These are phyloP conservation scores for Melitaea athalia DNA, from an alignment of 2,888 invertebrate species.

Conservation along the genomic window DNA sequence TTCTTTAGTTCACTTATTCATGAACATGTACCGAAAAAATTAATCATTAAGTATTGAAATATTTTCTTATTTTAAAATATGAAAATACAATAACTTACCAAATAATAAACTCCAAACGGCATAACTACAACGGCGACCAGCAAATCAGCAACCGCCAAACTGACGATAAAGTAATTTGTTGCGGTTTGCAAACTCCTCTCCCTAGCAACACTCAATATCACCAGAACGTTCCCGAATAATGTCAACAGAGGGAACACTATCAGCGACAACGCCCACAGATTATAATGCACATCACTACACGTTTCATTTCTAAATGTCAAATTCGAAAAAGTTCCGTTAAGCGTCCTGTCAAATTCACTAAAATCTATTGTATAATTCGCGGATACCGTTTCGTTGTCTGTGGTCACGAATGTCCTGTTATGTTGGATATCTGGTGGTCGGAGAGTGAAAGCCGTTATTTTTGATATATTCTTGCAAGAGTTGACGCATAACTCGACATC, in stretches of 20 bases:
- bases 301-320: conserved; percentile 66
- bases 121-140: conserved; percentile 98
- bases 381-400: conserved; percentile 38
- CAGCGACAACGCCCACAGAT: conserved; percentile 93
- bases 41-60: too few relatives aligned
- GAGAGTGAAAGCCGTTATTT: conserved; percentile 48
- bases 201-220: conserved; percentile 95
- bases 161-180: conserved; percentile 99
- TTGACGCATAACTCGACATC: conserved; percentile 36
- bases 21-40: too few relatives aligned
- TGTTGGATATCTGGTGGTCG: conserved; percentile 43
- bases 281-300: conserved; percentile 80
- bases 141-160: conserved; percentile 97
- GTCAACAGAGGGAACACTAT: conserved; percentile 96
- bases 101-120: conserved; percentile 99
- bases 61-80: neutral
- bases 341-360: conserved; percentile 51
- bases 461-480: conserved; percentile 59
- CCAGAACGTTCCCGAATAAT: conserved; percentile 97
- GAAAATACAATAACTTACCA: conserved; percentile 88
- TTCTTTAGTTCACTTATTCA: too few relatives aligned
- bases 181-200: conserved; percentile 96
- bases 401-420: conserved; percentile 29
- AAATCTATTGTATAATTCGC: conserved; percentile 45
- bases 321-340: conserved; percentile 57